Conservation (phyloP, 2,797 vertebrate species). For the Gambelia wislizenii region DNA sequence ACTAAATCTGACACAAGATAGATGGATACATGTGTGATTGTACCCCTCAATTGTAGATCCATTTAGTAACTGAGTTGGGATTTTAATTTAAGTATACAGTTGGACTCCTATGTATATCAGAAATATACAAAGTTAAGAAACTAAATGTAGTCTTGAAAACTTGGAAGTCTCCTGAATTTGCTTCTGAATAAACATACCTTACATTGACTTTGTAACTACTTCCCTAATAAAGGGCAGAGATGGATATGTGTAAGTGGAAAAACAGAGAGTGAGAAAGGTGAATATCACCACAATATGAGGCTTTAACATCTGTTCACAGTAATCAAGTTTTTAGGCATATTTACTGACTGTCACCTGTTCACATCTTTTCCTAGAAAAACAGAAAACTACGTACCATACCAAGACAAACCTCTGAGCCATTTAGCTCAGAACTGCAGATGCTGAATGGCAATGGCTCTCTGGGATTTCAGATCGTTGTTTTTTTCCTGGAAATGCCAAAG, state of each 20-base stretch:
- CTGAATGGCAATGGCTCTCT: background rate
- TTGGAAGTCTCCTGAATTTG: background rate
- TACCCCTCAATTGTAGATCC: background rate
- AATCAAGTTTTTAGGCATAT: too few relatives aligned
- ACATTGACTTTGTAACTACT: background rate
- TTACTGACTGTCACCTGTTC: too few relatives aligned
- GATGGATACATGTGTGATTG: background rate
- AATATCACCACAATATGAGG: background rate
- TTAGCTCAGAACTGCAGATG: too few relatives aligned
- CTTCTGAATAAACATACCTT: background rate
- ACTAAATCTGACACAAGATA: background rate
- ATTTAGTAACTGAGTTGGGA: background rate
- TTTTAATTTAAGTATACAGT: background rate
- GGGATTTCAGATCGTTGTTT: background rate
- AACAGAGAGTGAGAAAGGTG: background rate
- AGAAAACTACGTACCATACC: too few relatives aligned
- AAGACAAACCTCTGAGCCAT: too few relatives aligned
- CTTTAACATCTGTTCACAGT: background rate
- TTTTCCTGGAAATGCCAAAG: background rate
- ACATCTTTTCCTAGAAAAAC: too few relatives aligned
- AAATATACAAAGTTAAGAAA: background rate
- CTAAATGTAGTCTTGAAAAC: background rate
- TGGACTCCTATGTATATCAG: too few relatives aligned
- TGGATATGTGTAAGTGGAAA: background rate
- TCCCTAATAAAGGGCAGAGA: background rate